phyloP scores from a whole-genome alignment of 2,888 invertebrate species.

The Neuroscelio doddi region DNA sequence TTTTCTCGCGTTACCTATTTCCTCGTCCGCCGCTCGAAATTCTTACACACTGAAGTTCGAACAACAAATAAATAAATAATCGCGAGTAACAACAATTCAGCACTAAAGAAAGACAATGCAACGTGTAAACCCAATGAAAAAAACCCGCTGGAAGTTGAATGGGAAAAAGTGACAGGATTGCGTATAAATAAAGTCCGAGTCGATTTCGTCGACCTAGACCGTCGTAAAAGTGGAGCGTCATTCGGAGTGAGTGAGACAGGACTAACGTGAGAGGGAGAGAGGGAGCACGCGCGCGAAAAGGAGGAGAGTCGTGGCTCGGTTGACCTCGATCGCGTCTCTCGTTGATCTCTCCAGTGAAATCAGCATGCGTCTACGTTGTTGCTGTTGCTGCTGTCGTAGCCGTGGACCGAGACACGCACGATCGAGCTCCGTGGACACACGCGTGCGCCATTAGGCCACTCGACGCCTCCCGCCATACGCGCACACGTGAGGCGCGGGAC shows the following conservation, averaged over 20 bases:
- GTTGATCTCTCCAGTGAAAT: slow-evolving; percentile 55
- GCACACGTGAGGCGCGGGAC: slow-evolving; percentile 47
- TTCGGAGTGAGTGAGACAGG: slow-evolving; percentile 9
- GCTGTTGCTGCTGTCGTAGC: slow-evolving; percentile 40
- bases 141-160: too few relatives aligned
- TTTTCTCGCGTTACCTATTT: too few relatives aligned
- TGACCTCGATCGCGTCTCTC: slow-evolving; percentile 53
- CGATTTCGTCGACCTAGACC: slow-evolving; percentile 13
- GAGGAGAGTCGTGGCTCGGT: slow-evolving; percentile 40
- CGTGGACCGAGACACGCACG: slow-evolving; percentile 49
- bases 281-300: slow-evolving; percentile 25
- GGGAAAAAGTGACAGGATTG: slow-evolving; percentile 20
- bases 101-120: too few relatives aligned
- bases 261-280: slow-evolving; percentile 32
- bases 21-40: too few relatives aligned
- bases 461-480: slow-evolving; percentile 34
- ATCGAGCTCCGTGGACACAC: slow-evolving; percentile 8
- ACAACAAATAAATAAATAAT: background rate
- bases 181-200: background rate
- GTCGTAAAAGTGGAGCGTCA: slow-evolving; percentile 6
- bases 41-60: background rate
- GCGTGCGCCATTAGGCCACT: slow-evolving; percentile 27
- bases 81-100: background rate
- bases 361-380: slow-evolving; percentile 50
- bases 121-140: too few relatives aligned